A percentile compares a stretch with the other conserved stretches of the same genome.
Evolutionary conservation across 1,140 invertebrate species (phyloP).

Genomic region (Cryptotermes secundus): DNA sequence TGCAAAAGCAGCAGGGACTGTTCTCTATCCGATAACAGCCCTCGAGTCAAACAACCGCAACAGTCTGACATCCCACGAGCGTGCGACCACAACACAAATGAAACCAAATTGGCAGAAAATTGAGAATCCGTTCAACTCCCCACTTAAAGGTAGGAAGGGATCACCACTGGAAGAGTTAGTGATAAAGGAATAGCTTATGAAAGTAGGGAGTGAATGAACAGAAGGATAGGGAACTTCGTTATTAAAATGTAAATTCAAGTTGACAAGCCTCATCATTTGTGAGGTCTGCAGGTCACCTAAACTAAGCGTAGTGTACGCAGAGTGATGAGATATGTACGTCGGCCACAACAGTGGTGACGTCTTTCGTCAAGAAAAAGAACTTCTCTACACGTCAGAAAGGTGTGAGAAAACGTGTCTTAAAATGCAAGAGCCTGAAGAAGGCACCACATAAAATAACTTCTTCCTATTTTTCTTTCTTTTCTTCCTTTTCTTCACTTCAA

Average conservation of each 20-base stretch:
- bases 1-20: background rate
- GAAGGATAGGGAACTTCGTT: background rate
- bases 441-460: no score
- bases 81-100: slow-evolving; percentile 30
- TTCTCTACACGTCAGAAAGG: no score
- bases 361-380: no score
- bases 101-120: slow-evolving; percentile 35
- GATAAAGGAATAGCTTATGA: slow-evolving; percentile 9
- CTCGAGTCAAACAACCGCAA: background rate
- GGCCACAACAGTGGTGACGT: no score
- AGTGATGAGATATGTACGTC: background rate
- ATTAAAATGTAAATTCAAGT: slow-evolving; percentile 33
- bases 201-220: background rate
- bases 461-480: no score
- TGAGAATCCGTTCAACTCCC: slow-evolving; percentile 27
- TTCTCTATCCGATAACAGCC: background rate
- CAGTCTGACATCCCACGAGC: background rate
- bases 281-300: background rate
- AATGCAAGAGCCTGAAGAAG: no score
- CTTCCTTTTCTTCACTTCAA: no score
- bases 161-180: background rate
- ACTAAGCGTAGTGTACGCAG: background rate
- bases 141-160: background rate
- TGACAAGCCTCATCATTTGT: slow-evolving; percentile 31
- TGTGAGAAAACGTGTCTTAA: no score